Evolutionary conservation across 2,113 vertebrate genomes (phyloP).

Genomic region (Malurus melanocephalus): DNA sequence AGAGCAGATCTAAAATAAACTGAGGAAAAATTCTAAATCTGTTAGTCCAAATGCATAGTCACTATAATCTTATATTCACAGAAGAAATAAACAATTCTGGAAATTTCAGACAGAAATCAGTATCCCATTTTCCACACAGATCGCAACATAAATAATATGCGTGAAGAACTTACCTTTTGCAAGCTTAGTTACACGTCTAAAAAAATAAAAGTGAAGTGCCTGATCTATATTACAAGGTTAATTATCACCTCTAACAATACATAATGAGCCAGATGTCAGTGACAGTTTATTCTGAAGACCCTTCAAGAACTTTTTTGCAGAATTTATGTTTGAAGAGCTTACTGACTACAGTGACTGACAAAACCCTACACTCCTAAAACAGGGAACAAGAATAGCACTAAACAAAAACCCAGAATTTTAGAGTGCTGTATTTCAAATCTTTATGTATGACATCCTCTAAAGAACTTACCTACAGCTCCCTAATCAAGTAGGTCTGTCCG

Average conservation of each 20-base stretch:
- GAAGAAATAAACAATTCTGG: neutral
- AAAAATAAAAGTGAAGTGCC: neutral
- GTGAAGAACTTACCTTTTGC: neutral
- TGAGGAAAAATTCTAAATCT: neutral
- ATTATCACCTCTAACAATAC: neutral
- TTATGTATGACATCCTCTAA: neutral
- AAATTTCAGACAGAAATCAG: neutral
- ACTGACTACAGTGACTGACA: neutral
- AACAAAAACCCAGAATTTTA: neutral
- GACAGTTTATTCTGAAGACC: neutral
- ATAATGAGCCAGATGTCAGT: neutral
- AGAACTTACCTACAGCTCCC: neutral
- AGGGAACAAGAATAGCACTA: neutral
- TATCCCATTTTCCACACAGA: neutral
- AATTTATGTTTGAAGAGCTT: neutral
- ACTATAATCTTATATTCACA: neutral
- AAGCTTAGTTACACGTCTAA: neutral
- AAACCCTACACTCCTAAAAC: neutral
- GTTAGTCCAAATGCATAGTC: neutral
- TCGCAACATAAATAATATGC: neutral
- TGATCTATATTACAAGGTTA: neutral
- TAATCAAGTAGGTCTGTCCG: neutral
- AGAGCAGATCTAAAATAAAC: neutral
- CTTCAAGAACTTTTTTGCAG: neutral
- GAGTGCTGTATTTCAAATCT: neutral